These are phyloP conservation scores for Cryptoleucopteryx plumbea DNA, from an alignment of 2,113 vertebrate genomes.

Conservation along the genomic window DNA sequence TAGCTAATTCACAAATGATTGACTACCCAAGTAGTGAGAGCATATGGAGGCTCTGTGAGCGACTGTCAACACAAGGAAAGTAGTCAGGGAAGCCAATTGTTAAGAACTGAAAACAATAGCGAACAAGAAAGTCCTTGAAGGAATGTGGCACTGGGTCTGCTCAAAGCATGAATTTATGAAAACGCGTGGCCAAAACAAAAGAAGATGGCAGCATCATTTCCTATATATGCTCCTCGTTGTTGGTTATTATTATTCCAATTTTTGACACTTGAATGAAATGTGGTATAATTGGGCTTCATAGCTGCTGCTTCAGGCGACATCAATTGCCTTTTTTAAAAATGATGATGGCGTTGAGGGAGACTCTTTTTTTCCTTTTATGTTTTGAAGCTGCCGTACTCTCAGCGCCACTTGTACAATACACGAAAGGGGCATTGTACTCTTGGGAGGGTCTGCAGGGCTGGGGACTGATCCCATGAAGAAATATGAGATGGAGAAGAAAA, in stretches of 20 bases:
- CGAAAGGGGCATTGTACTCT: slow-evolving; percentile 52
- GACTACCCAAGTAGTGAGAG: slow-evolving; percentile 52
- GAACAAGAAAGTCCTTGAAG: slow-evolving; percentile 65
- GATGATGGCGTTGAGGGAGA: slow-evolving; percentile 62
- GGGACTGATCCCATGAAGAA: slow-evolving; percentile 47
- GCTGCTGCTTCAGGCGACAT: slow-evolving; percentile 64
- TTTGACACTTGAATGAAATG: slow-evolving; percentile 73
- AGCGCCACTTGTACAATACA: slow-evolving; percentile 27
- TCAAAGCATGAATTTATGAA: slow-evolving; percentile 63
- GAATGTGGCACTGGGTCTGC: slow-evolving; percentile 47
- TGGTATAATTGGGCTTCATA: slow-evolving; percentile 69
- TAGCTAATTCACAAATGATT: slow-evolving; percentile 67
- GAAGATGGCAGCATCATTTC: slow-evolving; percentile 59
- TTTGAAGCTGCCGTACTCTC: slow-evolving; percentile 53
- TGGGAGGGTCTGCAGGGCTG: slow-evolving; percentile 34
- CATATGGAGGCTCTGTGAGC: slow-evolving; percentile 62
- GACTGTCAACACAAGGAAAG: slow-evolving; percentile 59
- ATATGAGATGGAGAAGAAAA: slow-evolving; percentile 5
- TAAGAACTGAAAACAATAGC: slow-evolving; percentile 39
- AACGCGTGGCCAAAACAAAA: slow-evolving; percentile 61
- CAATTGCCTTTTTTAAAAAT: slow-evolving; percentile 72
- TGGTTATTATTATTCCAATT: slow-evolving; percentile 68
- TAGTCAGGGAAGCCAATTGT: slow-evolving; percentile 40
- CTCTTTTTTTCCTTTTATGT: slow-evolving; percentile 63
- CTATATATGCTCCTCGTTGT: slow-evolving; percentile 25